phyloP scores from a whole-genome alignment of 2,113 vertebrate species.

The Corydoras sp. region DNA sequence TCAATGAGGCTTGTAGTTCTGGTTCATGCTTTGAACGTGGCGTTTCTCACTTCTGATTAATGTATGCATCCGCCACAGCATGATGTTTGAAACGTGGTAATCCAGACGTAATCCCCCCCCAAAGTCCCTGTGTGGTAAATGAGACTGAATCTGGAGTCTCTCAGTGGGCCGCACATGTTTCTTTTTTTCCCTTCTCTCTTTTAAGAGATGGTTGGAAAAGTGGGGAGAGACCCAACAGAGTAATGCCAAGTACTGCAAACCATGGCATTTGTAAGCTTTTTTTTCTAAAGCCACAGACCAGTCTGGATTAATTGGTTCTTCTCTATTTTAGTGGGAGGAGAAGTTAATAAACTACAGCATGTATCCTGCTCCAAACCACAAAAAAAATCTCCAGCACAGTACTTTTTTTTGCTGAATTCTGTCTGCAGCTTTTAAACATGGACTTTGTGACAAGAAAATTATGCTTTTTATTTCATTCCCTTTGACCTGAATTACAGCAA shows the following conservation, averaged over 20 bases:
- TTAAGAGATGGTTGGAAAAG: conserved; percentile 33
- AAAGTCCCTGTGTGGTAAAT: conserved; percentile 51
- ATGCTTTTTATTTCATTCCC: background rate
- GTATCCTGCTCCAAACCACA: conserved; percentile 17
- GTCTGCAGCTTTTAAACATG: conserved; percentile 1
- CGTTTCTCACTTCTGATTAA: conserved; percentile 42
- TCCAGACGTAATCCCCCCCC: conserved; percentile 50
- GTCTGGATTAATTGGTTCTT: conserved; percentile 45
- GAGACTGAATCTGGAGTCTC: conserved; percentile 45
- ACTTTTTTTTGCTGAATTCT: conserved; percentile 25
- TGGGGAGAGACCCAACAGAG: conserved; percentile 24
- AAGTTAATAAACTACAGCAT: conserved; percentile 47
- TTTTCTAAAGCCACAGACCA: conserved; percentile 46
- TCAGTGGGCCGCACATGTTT: conserved; percentile 22
- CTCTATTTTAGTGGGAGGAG: conserved; percentile 44
- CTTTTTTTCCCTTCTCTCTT: background rate
- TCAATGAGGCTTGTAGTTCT: conserved; percentile 19
- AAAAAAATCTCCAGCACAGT: conserved; percentile 4
- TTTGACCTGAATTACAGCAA: background rate
- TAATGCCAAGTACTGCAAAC: conserved; percentile 43
- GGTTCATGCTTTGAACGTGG: conserved; percentile 19
- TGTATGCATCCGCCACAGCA: conserved; percentile 41
- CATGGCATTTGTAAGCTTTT: conserved; percentile 37
- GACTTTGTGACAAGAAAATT: conserved; percentile 6
- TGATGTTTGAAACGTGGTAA: conserved; percentile 63